Evolutionary conservation across 2,113 vertebrate genomes (phyloP), one percentile per base, ranked within the genome.

Genomic region (Brachyhypopomus gauderio): DNA sequence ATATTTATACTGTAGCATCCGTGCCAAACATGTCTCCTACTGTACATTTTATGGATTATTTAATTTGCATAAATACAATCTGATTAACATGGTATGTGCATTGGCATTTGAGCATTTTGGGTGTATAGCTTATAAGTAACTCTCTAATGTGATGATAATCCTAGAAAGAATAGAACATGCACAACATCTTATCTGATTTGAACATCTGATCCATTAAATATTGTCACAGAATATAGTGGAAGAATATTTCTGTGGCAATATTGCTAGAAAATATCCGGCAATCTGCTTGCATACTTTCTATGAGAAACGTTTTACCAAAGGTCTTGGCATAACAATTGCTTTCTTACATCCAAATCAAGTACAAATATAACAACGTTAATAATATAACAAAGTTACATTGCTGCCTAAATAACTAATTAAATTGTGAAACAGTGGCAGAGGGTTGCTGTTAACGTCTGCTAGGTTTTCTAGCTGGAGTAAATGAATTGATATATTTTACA

Each of bases 211-310:
- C 1, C 9, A 14, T 72, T 36, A 79, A 72, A 62, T 30, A 72
- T 79, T 72, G 77, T 55, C 66, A 70, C 38, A 72, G 52, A 36
- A 60, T 38, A 55, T 52, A 79, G 45, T 59, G 38, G 56, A 25
- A 60, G 66, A 72, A 72, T 72, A 79, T 72, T 58, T 79, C 55
- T 69, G 71, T 30, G 56, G 56, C 45, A 34, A 79, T 69, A 72
- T 79, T 56, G 67, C 38, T 59, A 14, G 19, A 62, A 79, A 79
- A 59, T 55, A 71, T 72, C 58, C 67, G 62, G 56, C 67, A 72
- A 79, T 56, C 67, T 72, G 56, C 56, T 79, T 72, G 67, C 70
- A 69, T 71, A 79, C 66, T 70, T 70, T 70, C 56, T 48, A 67
- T 62, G 55, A 25, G 59, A 72, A 71, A 69, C 56, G 58, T 69